Percentiles rank a stretch among this genome's conserved stretches.
Conservation (phyloP, 2,113 vertebrate genomes). For the Nothobranchius furzeri region DNA sequence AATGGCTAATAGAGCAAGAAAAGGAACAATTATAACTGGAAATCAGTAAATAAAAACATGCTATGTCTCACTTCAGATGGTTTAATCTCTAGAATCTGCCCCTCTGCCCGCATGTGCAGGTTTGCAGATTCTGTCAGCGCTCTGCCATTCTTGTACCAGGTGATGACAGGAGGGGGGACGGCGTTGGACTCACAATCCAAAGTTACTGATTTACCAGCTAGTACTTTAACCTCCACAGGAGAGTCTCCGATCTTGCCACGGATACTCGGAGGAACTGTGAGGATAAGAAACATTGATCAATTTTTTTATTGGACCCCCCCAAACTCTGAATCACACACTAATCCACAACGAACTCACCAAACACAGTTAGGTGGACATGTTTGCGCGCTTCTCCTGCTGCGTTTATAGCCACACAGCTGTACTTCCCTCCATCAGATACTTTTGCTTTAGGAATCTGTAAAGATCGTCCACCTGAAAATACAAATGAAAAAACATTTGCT, state of each 20-base stretch:
- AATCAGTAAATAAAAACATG: not conserved
- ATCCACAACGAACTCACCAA: slow-evolving; percentile 79
- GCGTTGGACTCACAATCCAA: slow-evolving; percentile 91
- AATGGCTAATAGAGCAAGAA: no score
- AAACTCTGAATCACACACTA: not conserved
- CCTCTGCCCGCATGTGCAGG: slow-evolving; percentile 75
- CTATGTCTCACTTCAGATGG: slow-evolving; percentile 82
- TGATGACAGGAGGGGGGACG: slow-evolving; percentile 88
- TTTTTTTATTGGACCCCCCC: no score
- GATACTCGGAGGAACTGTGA: slow-evolving; percentile 92
- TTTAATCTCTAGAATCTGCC: slow-evolving; percentile 85
- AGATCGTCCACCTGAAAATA: slow-evolving; percentile 84
- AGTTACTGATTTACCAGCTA: slow-evolving; percentile 76
- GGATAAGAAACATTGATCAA: no score
- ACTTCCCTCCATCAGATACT: slow-evolving; percentile 90
- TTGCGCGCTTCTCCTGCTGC: slow-evolving; percentile 91
- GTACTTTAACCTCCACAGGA: slow-evolving; percentile 81
- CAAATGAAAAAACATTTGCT: not conserved
- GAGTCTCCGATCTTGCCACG: slow-evolving; percentile 82
- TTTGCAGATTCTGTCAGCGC: slow-evolving; percentile 79
- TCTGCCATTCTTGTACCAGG: slow-evolving; percentile 92
- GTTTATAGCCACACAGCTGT: slow-evolving; percentile 90
- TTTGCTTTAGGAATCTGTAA: slow-evolving; percentile 90
- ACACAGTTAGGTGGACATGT: slow-evolving; percentile 86
- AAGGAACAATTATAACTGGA: no score